Evolutionary conservation across 2,888 invertebrate species (phyloP).

Genomic region (Pyralis farinalis): DNA sequence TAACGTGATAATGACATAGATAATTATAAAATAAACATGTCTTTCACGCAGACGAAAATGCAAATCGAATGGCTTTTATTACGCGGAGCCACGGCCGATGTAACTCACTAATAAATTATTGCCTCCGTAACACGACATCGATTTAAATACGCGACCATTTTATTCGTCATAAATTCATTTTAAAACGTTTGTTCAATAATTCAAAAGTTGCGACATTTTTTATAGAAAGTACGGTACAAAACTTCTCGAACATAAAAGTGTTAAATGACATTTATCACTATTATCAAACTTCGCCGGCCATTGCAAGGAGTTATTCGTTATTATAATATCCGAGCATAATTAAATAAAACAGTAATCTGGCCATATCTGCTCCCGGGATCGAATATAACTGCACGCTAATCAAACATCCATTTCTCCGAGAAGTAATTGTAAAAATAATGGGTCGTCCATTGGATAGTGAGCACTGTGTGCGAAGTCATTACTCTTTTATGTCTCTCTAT

Average conservation of each 20-base stretch:
- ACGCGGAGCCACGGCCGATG: constrained; percentile 36
- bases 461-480: constrained; percentile 32
- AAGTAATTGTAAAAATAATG: constrained; percentile 41
- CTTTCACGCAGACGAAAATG: constrained; percentile 49
- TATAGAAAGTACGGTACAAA: constrained; percentile 5
- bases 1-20: constrained; percentile 21
- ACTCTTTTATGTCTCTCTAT: constrained; percentile 35
- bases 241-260: background rate
- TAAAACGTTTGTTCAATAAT: constrained; percentile 12
- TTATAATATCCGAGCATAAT: background rate
- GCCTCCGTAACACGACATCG: constrained; percentile 42
- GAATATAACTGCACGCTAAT: constrained; percentile 38
- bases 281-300: too few relatives aligned
- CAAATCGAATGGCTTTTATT: constrained; percentile 44
- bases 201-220: constrained; percentile 12
- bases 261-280: too few relatives aligned
- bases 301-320: too few relatives aligned
- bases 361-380: constrained; percentile 22
- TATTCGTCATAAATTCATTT: constrained; percentile 9
- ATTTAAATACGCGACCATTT: constrained; percentile 31
- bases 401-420: constrained; percentile 37
- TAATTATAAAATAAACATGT: constrained; percentile 37
- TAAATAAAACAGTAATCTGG: constrained; percentile 6
- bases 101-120: constrained; percentile 44
- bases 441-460: constrained; percentile 21